phyloP scores from a whole-genome alignment of 2,113 vertebrate species.

The Tichodroma muraria region DNA sequence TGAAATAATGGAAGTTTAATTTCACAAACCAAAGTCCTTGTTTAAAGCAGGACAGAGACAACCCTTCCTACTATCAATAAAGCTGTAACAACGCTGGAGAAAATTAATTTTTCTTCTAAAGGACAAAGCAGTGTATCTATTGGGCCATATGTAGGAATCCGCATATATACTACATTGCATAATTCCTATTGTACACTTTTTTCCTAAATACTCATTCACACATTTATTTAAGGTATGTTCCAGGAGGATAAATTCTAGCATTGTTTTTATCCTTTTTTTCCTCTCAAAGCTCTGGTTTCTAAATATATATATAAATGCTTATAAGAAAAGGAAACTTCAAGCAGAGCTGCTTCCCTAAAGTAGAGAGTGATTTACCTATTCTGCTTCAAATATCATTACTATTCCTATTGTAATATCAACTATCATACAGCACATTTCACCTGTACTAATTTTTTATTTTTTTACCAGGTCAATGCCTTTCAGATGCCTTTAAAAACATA shows the following conservation, averaged over 20 bases:
- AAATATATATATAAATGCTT: neutral
- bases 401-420: neutral
- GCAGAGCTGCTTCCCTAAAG: neutral
- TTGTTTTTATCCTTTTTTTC: neutral
- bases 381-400: neutral
- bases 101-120: neutral
- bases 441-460: neutral
- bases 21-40: neutral
- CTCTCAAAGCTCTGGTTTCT: neutral
- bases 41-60: neutral
- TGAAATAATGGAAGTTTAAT: neutral
- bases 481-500: neutral
- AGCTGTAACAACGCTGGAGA: neutral
- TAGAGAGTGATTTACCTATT: neutral
- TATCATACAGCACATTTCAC: neutral
- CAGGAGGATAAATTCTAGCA: neutral
- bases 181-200: neutral
- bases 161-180: fast-evolving
- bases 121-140: neutral
- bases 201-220: neutral
- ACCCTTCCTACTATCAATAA: neutral
- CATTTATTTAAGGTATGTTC: neutral
- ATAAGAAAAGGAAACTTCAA: neutral
- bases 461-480: neutral
- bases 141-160: neutral